Evolutionary conservation across 2,797 vertebrate species (phyloP).

Genomic region (Channa striata): DNA sequence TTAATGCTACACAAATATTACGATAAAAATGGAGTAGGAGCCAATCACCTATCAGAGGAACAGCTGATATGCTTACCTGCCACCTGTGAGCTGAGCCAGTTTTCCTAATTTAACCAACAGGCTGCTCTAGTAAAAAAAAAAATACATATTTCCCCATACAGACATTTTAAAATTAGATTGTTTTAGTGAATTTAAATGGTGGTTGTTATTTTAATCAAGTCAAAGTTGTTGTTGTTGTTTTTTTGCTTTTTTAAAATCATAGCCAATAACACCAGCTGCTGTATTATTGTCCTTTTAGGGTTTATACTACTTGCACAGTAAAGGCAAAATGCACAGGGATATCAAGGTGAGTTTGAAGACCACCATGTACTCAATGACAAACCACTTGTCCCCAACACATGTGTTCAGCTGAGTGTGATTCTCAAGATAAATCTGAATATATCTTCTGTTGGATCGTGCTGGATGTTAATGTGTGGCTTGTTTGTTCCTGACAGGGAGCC

Average conservation of each 20-base stretch:
- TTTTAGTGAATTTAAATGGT: not conserved
- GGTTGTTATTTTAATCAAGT: not conserved
- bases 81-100: not conserved
- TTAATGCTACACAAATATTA: not conserved
- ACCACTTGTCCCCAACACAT: slow-evolving; percentile 2
- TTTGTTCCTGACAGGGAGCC: slow-evolving; percentile 89
- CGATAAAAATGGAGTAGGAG: not conserved
- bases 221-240: not conserved
- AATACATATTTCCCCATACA: not conserved
- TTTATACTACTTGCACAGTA: slow-evolving; percentile 97
- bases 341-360: slow-evolving; percentile 94
- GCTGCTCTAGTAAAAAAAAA: not conserved
- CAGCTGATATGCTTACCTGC: slow-evolving; percentile 1
- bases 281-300: slow-evolving; percentile 83
- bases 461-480: slow-evolving; percentile 11
- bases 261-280: not conserved
- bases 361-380: not conserved
- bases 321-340: slow-evolving; percentile 99
- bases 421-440: slow-evolving; percentile 13
- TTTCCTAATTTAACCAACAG: not conserved
- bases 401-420: not conserved
- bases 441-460: slow-evolving; percentile 9
- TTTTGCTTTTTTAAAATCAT: not conserved
- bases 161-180: not conserved
- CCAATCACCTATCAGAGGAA: slow-evolving; percentile 5